A percentile compares a stretch with the other conserved stretches of the same genome.
phyloP scores from a whole-genome alignment of 2,797 vertebrate genomes.

The Lacerta bilineata region DNA sequence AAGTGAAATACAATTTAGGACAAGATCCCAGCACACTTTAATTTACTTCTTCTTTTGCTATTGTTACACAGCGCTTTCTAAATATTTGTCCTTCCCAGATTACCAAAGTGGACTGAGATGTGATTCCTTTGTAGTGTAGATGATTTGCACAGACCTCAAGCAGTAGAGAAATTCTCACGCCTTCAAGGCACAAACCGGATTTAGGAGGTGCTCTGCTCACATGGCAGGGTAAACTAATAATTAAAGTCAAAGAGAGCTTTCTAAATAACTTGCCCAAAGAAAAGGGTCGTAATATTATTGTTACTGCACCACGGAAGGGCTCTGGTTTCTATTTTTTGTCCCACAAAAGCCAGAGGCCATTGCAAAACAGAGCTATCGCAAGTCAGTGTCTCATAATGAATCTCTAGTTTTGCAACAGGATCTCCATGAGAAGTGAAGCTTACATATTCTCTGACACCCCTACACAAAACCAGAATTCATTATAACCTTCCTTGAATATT shows the following conservation, averaged over 20 bases:
- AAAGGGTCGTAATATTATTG: neutral
- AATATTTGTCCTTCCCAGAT: constrained; percentile 95
- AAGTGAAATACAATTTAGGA: constrained; percentile 61
- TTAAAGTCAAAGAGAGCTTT: constrained; percentile 59
- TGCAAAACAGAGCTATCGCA: neutral
- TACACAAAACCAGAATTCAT: neutral
- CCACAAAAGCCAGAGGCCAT: neutral
- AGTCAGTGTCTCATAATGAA: neutral
- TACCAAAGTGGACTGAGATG: constrained; percentile 73
- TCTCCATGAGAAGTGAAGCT: neutral
- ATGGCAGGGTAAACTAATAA: constrained; percentile 70
- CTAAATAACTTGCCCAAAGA: constrained; percentile 30
- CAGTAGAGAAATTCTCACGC: constrained; percentile 76
- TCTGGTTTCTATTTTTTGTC: too few species aligned
- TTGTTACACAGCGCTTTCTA: constrained; percentile 85
- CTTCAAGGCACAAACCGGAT: constrained; percentile 70
- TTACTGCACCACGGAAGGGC: neutral
- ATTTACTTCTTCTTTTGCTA: constrained; percentile 81
- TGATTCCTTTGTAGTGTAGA: constrained; percentile 76
- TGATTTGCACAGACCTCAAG: constrained; percentile 68
- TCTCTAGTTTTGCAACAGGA: neutral
- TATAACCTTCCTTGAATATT: neutral
- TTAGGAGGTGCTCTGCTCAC: constrained; percentile 66
- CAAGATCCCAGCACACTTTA: constrained; percentile 79
- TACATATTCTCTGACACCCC: neutral